Base-by-base conservation (phyloP, 1,140 invertebrate species). In the Bombus fervidus region DNA sequence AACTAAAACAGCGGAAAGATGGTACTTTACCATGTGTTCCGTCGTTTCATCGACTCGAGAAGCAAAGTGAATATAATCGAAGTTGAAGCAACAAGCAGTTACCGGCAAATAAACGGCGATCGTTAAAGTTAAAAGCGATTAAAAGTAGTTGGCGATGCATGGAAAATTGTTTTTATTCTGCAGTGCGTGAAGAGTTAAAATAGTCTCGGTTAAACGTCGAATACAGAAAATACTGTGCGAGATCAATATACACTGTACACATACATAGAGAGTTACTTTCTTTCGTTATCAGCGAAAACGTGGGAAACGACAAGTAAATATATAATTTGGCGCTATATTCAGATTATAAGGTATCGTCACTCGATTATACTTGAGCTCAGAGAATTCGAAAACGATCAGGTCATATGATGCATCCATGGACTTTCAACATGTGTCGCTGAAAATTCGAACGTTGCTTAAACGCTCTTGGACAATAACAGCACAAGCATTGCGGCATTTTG, bases 401-500 rank as follows among this genome's bases (percentile, higher is more conserved):
- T 69, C 41, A 74, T 57, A 66, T 75, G 43, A 75, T 31, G 43
- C 47, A 68, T 53, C 47, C 6, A 22, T 53, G 47, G 18, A 53
- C 18, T 53, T 18, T 53, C 47, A 18, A 53, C 18, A 53, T 53
- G 47, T 53, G 18, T 53, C 47, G 47, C 47, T 53, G 18, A 53
- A 22, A 53, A 53, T 93, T 94, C 90, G 86, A 92, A 5, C 91
- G 82, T 90, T 94, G 92, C 78, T 94, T 93, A 83, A 94, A 93
- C 53, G 90, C 88, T 69, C 92, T 93, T 0, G 92, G 89, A 85
- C 96, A 96, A 79, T 95, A 93, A 47, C 47, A 18, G 91, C 96
- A 96, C 87, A 95, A 92, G 78, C 96, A 95, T 41, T 95, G 95
- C 3, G 96, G 96, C 84, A 94, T 89, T 53, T 53, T 53, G 47